A percentile compares a stretch with the other conserved stretches of the same genome.
Conservation (phyloP, 2,888 invertebrate species). For the Scrobipalpa atriplicella region DNA sequence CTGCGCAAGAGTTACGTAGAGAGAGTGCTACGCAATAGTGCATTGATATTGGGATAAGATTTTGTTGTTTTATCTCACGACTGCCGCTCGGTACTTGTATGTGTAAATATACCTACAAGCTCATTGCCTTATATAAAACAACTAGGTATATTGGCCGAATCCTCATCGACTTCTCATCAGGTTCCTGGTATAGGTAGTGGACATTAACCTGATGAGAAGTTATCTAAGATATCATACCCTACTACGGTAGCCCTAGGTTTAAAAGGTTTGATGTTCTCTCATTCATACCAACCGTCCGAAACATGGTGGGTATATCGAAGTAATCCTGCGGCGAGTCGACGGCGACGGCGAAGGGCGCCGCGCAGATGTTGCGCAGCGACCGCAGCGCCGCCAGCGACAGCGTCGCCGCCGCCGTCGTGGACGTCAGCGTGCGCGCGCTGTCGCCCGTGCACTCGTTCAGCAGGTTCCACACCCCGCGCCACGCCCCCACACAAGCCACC, state of each 20-base stretch:
- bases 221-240: no score
- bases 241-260: no score
- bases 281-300: constrained; percentile 87
- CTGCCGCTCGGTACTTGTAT: no score
- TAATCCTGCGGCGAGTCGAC: constrained; percentile 90
- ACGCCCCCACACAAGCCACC: constrained; percentile 92
- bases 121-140: no score
- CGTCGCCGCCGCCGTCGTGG: constrained; percentile 86
- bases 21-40: neutral
- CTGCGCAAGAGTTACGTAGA: neutral
- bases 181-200: no score
- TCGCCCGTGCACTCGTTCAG: constrained; percentile 88
- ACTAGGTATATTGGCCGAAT: no score
- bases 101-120: no score
- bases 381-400: constrained; percentile 86
- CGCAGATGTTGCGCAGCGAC: constrained; percentile 90
- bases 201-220: no score
- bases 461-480: constrained; percentile 92
- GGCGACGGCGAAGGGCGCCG: constrained; percentile 90
- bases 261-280: neutral
- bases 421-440: constrained; percentile 82
- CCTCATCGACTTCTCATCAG: no score
- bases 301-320: constrained; percentile 93
- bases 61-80: no score
- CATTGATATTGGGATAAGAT: neutral